phyloP scores from a whole-genome alignment of 2,888 invertebrate genomes.

The Alcis repandata region DNA sequence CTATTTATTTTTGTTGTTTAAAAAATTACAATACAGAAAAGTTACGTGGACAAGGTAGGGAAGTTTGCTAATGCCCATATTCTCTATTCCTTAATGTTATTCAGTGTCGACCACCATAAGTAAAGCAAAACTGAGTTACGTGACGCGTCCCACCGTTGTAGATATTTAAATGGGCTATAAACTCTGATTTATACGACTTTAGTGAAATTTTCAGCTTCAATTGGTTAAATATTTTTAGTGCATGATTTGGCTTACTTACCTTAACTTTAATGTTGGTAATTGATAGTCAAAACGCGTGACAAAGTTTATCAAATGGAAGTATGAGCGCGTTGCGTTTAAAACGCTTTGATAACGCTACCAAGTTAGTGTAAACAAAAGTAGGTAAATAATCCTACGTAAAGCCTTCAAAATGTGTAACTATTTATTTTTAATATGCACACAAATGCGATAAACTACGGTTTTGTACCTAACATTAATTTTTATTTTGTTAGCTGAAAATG shows the following conservation, averaged over 20 bases:
- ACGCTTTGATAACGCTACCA: constrained; percentile 40
- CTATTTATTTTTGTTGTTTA: no score
- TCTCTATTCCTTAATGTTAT: constrained; percentile 47
- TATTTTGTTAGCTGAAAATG: no score
- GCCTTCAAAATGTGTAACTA: neutral
- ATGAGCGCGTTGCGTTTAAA: constrained; percentile 39
- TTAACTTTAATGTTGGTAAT: constrained; percentile 53
- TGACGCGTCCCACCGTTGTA: constrained; percentile 63
- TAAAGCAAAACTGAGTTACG: constrained; percentile 64
- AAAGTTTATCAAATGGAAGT: constrained; percentile 47
- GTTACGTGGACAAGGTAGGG: neutral
- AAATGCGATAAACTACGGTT: neutral
- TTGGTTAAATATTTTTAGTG: constrained; percentile 56
- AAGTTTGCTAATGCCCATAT: neutral
- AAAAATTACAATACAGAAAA: no score
- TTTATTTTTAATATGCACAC: neutral
- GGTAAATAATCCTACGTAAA: neutral
- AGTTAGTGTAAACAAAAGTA: constrained; percentile 11
- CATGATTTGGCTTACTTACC: constrained; percentile 51
- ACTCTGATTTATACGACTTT: constrained; percentile 69
- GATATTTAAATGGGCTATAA: constrained; percentile 75
- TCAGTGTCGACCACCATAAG: constrained; percentile 52
- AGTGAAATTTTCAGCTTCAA: constrained; percentile 60
- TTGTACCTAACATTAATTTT: no score
- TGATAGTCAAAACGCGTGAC: constrained; percentile 60